phyloP scores from a whole-genome alignment of 2,888 invertebrate genomes.

The Drosophila borborema region DNA sequence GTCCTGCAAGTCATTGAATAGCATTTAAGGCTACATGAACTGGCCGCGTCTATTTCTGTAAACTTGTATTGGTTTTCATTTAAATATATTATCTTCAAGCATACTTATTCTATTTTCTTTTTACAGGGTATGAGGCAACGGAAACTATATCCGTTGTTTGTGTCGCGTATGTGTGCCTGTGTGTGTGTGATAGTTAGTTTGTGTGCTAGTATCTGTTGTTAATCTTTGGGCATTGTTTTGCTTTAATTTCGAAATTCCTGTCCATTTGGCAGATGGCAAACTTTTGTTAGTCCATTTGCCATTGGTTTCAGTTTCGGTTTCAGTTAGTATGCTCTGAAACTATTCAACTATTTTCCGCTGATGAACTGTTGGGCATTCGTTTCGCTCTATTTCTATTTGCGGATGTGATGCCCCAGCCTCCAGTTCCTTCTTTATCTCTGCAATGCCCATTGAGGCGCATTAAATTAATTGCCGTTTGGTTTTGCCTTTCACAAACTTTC shows the following conservation, averaged over 20 bases:
- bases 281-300: constrained; percentile 61
- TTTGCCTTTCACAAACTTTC: constrained; percentile 40
- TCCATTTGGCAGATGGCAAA: constrained; percentile 65
- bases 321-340: constrained; percentile 24
- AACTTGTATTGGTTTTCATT: too few relatives aligned
- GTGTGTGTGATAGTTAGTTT: constrained; percentile 20
- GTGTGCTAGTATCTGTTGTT: constrained; percentile 61
- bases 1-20: constrained; percentile 4
- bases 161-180: constrained; percentile 16
- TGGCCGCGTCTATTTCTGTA: too few relatives aligned
- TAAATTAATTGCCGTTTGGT: constrained; percentile 69
- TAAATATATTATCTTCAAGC: neutral
- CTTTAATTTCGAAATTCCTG: constrained; percentile 73
- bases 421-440: neutral
- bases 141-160: constrained; percentile 55
- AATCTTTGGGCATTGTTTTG: constrained; percentile 78
- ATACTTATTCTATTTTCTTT: neutral
- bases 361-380: constrained; percentile 52
- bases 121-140: constrained; percentile 39
- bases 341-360: constrained; percentile 44
- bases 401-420: neutral
- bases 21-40: neutral
- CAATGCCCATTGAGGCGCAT: constrained; percentile 51
- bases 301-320: constrained; percentile 30
- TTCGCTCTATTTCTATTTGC: constrained; percentile 30